Base-by-base conservation (phyloP, 2,113 vertebrate species). In the Calypte anna region DNA sequence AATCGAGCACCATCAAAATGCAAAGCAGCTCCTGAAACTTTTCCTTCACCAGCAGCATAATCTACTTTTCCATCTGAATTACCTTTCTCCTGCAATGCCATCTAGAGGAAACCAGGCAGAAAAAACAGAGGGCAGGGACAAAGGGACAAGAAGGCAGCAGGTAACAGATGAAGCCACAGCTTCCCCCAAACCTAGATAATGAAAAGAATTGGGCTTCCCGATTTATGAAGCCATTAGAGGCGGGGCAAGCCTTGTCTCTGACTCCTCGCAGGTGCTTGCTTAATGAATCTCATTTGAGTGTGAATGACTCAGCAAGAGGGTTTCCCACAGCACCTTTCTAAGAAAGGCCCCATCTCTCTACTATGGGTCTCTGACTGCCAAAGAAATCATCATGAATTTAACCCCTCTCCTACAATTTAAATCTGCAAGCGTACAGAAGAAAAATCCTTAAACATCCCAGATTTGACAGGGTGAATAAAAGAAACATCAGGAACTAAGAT, bases 81-180 rank as follows among this genome's bases (percentile, higher is more conserved):
- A 88, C 81, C 43, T 96, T 96, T 96, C 91, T 95, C 93, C 94
- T 96, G 86, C 77, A 95, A 95, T 92, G 94, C 96, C 96, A 96
- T 85, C 96, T 97, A 97, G 93, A 96, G 95, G 95, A 96, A 86
- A 50, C 30, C 76, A 23, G 72, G 14, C 40, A 46, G 79, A 76
- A 14, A 21, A 66, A 82, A 85, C 50, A 33, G 44, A 90, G 57
- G 83, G 73, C 67, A 78, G 70, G 70, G 82, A 48, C 12, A 58
- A 27, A 82, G 11, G 30, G 69, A 16, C 31, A 70, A 38, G 54
- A 12, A 19, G 33, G 69, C 1, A 0, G 23, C 31, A 3, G 72
- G 61, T 43, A 64, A 9, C 0, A 1, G 25, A 33, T 6, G 19
- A 82, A 85, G 63, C n/a, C 0, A 0, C 62, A 40, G 43, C 17